Evolutionary conservation across 2,797 vertebrate genomes (phyloP), one percentile per base, ranked within the genome.

Genomic region (Pelochelys cantorii): DNA sequence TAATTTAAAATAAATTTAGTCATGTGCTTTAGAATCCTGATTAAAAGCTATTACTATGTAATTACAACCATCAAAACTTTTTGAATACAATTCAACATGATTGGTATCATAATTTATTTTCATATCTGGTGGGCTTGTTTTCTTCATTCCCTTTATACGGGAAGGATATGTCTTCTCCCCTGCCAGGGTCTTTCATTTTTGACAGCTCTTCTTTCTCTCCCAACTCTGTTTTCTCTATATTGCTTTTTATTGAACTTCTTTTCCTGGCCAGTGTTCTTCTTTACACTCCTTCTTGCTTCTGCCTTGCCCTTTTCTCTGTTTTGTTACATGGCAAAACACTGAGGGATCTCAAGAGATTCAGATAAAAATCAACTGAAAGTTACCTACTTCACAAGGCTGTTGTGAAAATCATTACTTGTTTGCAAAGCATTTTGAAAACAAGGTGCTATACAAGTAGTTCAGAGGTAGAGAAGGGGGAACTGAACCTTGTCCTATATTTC

Each of bases 391-490:
- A 81, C 37, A n/a, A 4, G 22, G 54, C 92, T 94, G 81, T 88
- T 92, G 57, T 78, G 92, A 95, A 84, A 75, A 93, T 81, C 77
- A 95, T 91, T 75, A 56, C 86, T 83, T 96, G 83, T 94, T 96
- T 95, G 83, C 79, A 94, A 53, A 83, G 89, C 94, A 95, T 93
- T 95, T 91, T 94, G 92, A 95, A 79, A 10, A 84, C 62, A 48
- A 79, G 20, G 55, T 92, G 75, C 81, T 94, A 93, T 93, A 88
- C 55, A 88, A 93, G 57, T 86, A 52, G 83, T 90, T 95, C 84
- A 93, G 68, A n/a, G 91, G 59, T 25, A 96, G 94, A 59, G 5
- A 57, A 5, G 57, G 57, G 57, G 57, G 57, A 59, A 25, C 27
- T 27, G 57, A 59, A 59, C 25, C 57, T 59, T 59, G 57, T 12